These are phyloP conservation scores for Hypotaenidia okinawae DNA, from an alignment of 2,797 vertebrate genomes.

Conservation along the genomic window DNA sequence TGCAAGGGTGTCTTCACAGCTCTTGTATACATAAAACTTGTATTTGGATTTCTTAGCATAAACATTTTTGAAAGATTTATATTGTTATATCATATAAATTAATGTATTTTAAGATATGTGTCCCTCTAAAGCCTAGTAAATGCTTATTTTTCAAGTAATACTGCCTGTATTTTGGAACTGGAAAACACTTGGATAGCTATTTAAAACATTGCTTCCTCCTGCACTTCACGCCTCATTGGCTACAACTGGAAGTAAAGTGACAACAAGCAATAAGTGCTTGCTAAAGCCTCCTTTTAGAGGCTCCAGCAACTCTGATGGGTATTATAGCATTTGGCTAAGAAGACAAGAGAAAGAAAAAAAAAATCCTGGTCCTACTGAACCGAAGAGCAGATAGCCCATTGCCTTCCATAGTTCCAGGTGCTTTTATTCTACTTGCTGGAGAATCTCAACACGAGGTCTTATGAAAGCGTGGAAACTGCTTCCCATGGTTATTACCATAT, in stretches of 20 bases:
- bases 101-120: not conserved
- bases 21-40: constrained; percentile 4
- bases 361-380: not conserved
- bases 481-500: not conserved
- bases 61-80: constrained; percentile 41
- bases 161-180: not conserved
- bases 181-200: not conserved
- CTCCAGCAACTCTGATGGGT: not conserved
- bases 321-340: not conserved
- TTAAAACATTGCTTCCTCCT: not conserved
- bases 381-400: not conserved
- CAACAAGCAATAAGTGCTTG: not conserved
- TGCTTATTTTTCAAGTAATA: not conserved
- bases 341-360: not conserved
- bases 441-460: not conserved
- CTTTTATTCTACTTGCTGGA: not conserved
- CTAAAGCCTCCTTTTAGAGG: not conserved
- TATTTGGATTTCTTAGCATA: constrained; percentile 23
- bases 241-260: not conserved
- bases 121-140: not conserved
- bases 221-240: not conserved
- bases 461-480: not conserved
- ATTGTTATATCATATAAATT: not conserved
- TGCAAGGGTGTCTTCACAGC: constrained; percentile 3
- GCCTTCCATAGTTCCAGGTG: not conserved